These are phyloP conservation scores for Toxostoma redivivum DNA, from an alignment of 2,113 vertebrate species.

Conservation along the genomic window DNA sequence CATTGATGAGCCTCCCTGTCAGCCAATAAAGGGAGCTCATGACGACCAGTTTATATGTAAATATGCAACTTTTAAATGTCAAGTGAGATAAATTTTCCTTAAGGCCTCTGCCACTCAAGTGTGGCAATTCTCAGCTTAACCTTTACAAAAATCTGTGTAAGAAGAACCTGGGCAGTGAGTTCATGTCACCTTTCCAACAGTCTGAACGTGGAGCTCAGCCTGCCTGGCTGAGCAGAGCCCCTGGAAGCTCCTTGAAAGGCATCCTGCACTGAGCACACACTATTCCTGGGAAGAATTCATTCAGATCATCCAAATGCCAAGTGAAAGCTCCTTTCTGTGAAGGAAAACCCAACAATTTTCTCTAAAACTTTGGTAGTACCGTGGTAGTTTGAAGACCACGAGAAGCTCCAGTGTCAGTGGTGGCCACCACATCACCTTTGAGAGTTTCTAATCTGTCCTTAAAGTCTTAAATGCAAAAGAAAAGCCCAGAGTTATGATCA, in stretches of 20 bases:
- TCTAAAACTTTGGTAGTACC: background rate
- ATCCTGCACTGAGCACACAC: background rate
- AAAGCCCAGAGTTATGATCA: background rate
- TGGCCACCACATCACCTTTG: background rate
- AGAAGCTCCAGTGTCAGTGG: background rate
- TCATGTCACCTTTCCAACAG: background rate
- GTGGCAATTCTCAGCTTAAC: background rate
- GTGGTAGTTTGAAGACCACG: background rate
- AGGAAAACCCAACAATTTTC: rapidly evolving
- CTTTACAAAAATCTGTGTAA: background rate
- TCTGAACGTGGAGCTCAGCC: background rate
- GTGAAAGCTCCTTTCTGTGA: background rate
- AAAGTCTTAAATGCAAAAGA: background rate
- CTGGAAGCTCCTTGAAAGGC: background rate
- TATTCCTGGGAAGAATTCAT: background rate
- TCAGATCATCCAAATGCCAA: background rate
- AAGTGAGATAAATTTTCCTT: background rate
- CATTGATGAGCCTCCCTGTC: background rate
- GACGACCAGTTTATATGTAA: background rate
- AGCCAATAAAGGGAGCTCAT: background rate
- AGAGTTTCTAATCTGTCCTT: background rate
- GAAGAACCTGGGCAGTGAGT: background rate
- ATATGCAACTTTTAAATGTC: background rate
- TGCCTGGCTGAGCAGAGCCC: background rate
- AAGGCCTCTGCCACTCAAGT: background rate